Percentiles rank a stretch among this genome's conserved stretches.
phyloP scores from a whole-genome alignment of 2,888 invertebrate species.

The Brachyopa scutellaris region DNA sequence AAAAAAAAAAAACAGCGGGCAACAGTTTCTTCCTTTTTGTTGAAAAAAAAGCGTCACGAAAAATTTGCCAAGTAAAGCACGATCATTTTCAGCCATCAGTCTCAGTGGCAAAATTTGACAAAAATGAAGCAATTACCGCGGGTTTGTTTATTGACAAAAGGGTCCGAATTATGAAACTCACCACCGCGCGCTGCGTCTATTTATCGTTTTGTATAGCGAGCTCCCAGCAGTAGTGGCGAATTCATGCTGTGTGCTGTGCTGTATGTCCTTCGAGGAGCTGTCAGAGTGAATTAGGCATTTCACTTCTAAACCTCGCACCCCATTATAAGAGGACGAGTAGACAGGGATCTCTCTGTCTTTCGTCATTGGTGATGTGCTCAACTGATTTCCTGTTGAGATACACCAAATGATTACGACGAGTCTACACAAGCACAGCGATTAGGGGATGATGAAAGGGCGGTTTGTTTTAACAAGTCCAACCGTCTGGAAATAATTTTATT shows the following conservation, averaged over 20 bases:
- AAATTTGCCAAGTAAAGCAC: conserved; percentile 9
- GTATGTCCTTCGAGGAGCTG: conserved; percentile 56
- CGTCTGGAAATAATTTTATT: conserved; percentile 73
- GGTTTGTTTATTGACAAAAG: conserved; percentile 28
- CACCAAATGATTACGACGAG: not conserved
- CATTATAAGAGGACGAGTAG: too few relatives aligned
- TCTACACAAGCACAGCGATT: conserved; percentile 14
- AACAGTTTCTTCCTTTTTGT: not conserved
- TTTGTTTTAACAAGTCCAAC: conserved; percentile 72
- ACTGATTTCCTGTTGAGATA: conserved; percentile 26
- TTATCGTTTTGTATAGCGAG: not conserved
- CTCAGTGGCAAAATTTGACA: not conserved
- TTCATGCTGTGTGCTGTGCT: conserved; percentile 58
- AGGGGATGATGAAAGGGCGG: conserved; percentile 64
- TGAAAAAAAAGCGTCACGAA: not conserved
- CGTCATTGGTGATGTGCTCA: conserved; percentile 13
- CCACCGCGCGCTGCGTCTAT: not conserved
- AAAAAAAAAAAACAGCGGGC: not conserved
- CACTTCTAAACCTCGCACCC: conserved; percentile 38
- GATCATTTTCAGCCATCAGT: conserved; percentile 53
- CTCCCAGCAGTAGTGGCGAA: conserved; percentile 37
- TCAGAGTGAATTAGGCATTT: conserved; percentile 60
- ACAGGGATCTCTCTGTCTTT: too few relatives aligned
- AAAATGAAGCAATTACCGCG: conserved; percentile 63
- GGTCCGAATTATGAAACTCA: not conserved